Percentiles rank a stretch among this genome's conserved stretches.
phyloP scores from a whole-genome alignment of 2,888 invertebrate species.

The Tenthredo scrophulariae region DNA sequence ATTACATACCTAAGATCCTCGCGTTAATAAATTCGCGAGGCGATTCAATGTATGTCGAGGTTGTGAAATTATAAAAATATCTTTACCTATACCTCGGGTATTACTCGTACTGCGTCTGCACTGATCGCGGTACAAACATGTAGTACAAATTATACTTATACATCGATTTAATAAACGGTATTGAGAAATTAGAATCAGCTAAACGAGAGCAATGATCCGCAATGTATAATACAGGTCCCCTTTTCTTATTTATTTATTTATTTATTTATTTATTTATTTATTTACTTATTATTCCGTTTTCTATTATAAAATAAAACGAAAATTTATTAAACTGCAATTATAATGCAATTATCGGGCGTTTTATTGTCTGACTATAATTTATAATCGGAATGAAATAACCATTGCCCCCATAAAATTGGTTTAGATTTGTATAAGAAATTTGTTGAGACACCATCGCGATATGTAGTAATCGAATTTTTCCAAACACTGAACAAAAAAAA shows the following conservation, averaged over 20 bases:
- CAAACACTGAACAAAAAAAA: too few species aligned
- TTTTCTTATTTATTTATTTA: conserved; percentile 1
- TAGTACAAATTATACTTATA: not conserved
- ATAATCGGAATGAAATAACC: too few species aligned
- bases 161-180: not conserved
- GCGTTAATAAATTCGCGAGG: conserved; percentile 47
- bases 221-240: not conserved
- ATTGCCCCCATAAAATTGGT: too few species aligned
- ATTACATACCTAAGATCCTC: not conserved
- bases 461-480: too few species aligned
- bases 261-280: not conserved
- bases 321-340: not conserved
- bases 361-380: too few species aligned
- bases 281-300: too few species aligned
- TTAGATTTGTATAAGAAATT: too few species aligned
- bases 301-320: not conserved
- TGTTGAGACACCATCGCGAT: too few species aligned
- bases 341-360: too few species aligned
- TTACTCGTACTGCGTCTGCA: not conserved
- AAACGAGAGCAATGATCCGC: not conserved
- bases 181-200: not conserved
- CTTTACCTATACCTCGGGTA: conserved; percentile 5
- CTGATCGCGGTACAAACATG: not conserved
- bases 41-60: conserved; percentile 46
- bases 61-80: conserved; percentile 46